These are phyloP conservation scores for Chrysaora quinquecirrha DNA, from an alignment of 30 jellyfish, hydroid and myxozoan genomes.

Conservation along the genomic window DNA sequence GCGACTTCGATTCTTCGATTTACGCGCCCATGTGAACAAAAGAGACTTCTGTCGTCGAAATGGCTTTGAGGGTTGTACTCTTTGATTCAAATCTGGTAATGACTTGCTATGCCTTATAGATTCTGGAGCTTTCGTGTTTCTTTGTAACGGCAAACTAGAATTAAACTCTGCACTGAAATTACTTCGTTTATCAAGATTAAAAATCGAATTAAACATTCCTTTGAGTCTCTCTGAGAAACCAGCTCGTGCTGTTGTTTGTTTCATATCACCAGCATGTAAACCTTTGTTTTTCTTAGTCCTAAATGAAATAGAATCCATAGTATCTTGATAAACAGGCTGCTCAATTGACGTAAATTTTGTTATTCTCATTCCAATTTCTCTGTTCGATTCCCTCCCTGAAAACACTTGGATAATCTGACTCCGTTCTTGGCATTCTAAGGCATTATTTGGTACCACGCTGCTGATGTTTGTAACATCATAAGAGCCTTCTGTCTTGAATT, in stretches of 20 bases:
- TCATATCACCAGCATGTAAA: background rate
- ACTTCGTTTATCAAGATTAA: conserved; percentile 34
- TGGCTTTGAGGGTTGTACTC: background rate
- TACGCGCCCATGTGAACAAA: conserved; percentile 27
- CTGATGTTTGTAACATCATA: background rate
- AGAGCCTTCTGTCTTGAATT: background rate
- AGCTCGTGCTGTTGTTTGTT: background rate
- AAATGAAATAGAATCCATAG: background rate
- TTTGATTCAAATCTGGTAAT: conserved; percentile 30
- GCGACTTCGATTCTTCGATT: conserved; percentile 12
- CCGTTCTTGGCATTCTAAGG: background rate
- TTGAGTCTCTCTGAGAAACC: conserved; percentile 39
- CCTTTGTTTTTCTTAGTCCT: background rate
- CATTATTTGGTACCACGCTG: background rate
- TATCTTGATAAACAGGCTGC: background rate
- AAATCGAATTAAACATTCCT: conserved; percentile 50
- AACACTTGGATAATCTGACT: background rate
- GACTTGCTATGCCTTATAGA: conserved; percentile 34
- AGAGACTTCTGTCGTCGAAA: conserved; percentile 39
- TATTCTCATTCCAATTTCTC: conserved; percentile 7
- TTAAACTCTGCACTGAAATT: background rate
- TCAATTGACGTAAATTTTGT: background rate
- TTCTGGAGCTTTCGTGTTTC: no score
- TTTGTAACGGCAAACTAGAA: background rate
- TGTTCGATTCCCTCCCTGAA: background rate